phyloP scores from a whole-genome alignment of 2,113 vertebrate genomes.

The Microcebus murinus region DNA sequence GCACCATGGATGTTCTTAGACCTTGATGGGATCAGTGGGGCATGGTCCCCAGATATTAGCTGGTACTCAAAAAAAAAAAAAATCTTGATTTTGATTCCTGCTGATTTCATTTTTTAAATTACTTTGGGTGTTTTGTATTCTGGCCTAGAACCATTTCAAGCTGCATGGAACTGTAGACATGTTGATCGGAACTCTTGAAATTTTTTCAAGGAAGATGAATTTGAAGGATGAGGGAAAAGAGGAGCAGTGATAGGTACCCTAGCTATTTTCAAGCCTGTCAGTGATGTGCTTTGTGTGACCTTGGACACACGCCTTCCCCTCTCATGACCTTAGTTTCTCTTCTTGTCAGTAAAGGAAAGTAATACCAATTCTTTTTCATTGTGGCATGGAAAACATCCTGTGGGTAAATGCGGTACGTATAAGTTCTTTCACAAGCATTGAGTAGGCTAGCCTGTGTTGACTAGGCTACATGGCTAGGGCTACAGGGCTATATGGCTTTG shows the following conservation, averaged over 20 bases:
- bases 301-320: conserved; percentile 66
- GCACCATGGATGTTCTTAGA: neutral
- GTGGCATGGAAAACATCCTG: neutral
- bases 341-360: conserved; percentile 57
- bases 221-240: neutral
- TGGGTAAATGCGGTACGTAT: neutral
- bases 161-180: neutral
- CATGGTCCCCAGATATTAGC: neutral
- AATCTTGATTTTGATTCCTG: neutral
- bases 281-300: conserved; percentile 55
- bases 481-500: neutral
- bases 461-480: neutral
- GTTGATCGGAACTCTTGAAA: neutral
- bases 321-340: conserved; percentile 66
- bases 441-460: neutral
- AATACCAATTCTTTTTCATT: conserved; percentile 3
- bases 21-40: neutral
- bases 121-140: neutral
- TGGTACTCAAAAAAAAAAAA: neutral
- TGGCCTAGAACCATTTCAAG: neutral
- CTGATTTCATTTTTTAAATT: neutral
- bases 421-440: neutral
- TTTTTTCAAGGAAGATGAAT: neutral
- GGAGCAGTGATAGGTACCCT: neutral
- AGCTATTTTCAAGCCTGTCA: neutral